Base-by-base conservation (phyloP, 2,888 invertebrate genomes). In the Melieria crassipennis region DNA sequence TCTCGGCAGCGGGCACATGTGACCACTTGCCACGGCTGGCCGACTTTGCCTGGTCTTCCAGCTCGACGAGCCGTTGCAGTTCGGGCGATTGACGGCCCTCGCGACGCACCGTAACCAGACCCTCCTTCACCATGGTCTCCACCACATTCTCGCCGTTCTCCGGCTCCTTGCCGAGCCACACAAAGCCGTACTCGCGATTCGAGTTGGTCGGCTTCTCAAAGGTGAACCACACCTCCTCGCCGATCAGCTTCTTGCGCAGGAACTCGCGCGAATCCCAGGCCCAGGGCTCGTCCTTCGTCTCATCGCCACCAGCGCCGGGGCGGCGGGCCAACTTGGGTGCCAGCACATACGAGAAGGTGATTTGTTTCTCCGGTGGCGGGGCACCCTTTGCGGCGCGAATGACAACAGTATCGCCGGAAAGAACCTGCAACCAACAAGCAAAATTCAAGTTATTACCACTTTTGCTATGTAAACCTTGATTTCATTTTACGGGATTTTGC, bases 251-350 rank as follows among this genome's bases (percentile, higher is more conserved):
- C 83, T 96, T 95, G 52, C 99, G 91, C 64, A 99, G 88, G 83
- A 93, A 98, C 88, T 99, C 99, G 69, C 99, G 91, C 1, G 98
- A 95, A 84, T 99, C 98, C 98, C 98, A 99, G 0, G 98, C 98
- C 89, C 90, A 99, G 1, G 98, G 95, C 87, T 99, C 95, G 85
- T 96, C 96, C 85, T 92, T 93, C 10, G 91, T 90, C 81, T 93
- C 93, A 60, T 90, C 90, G 57, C 90, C 88, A 74, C 85, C 85
- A 75, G 86, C 78, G 66, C 90, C 90, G 65, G 92, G 92, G 79
- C 95, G 89, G 77, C 94, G 89, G 5, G 93, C 96, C 74, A 99
- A 89, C 88, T 97, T 95, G 16, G 99, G 98, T 69, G 98, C 98
- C 75, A 91, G 91, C 78, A 99, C 92, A 85, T 95, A 95, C 48